phyloP scores from a whole-genome alignment of 2,888 invertebrate species.

The Odiellus spinosus region DNA sequence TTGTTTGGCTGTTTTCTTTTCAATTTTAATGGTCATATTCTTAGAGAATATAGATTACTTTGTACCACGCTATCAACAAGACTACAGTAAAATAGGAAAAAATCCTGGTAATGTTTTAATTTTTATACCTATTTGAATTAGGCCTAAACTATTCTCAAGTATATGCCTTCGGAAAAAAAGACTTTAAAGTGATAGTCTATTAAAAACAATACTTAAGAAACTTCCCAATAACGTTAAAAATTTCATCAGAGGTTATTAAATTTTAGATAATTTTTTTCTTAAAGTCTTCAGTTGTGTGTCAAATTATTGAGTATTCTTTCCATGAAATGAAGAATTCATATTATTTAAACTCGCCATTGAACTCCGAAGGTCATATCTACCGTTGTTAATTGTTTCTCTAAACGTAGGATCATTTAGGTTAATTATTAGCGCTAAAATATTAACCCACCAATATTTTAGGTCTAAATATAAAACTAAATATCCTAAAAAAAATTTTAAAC shows the following conservation, averaged over 20 bases:
- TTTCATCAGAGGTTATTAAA: background rate
- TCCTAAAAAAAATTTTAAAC: background rate
- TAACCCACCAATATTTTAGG: background rate
- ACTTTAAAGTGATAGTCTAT: too few species aligned
- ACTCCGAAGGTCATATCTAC: too few species aligned
- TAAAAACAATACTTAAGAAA: background rate
- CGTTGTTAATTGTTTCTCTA: too few species aligned
- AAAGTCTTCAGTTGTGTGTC: too few species aligned
- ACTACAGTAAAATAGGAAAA: slow-evolving; percentile 68
- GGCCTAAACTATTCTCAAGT: too few species aligned
- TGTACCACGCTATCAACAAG: slow-evolving; percentile 77
- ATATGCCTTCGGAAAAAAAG: too few species aligned
- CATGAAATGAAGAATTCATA: too few species aligned
- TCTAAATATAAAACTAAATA: background rate
- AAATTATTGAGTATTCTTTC: too few species aligned
- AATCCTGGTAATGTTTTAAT: slow-evolving; percentile 61
- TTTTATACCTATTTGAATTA: background rate
- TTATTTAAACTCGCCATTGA: too few species aligned
- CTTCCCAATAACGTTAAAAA: background rate
- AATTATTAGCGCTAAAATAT: too few species aligned
- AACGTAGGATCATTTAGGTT: too few species aligned
- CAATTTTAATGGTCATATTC: slow-evolving; percentile 84
- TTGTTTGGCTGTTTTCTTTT: slow-evolving; percentile 81
- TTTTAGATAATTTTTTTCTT: background rate
- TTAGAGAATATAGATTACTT: slow-evolving; percentile 72